Base-by-base conservation (phyloP, 2,797 vertebrate genomes). In the Eulemur rubriventer region DNA sequence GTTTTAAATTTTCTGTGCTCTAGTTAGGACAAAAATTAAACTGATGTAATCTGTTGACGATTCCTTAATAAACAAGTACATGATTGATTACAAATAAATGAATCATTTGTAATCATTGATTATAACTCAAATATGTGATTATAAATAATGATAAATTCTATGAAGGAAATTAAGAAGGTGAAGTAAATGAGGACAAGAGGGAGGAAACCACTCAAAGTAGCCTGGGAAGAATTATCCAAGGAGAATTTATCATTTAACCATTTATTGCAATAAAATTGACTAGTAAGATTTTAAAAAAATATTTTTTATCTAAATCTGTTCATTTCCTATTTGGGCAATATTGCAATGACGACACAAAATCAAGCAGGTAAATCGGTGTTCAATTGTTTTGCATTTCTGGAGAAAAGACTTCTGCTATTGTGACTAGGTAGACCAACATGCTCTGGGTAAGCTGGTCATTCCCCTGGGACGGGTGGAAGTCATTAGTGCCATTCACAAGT, bases 1-100 rank as follows among this genome's bases (percentile, higher is more conserved):
- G 38, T 90, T 81, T 87, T 92, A 69, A 84, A 30, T 91, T 24
- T 84, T 90, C 52, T 48, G 9, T 89, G 65, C 55, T 78, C 65
- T 80, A 75, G 59, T 96, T 92, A 97, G 91, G 55, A 94, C 33
- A 95, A 76, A 94, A 81, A 81, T 57, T 94, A 84, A 83, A 69
- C 33, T 17, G 38, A 75, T 46, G 76, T 41, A 94, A 72, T 63
- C 18, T 82, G 1, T 22, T 85, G 16, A 94, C 90, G 81, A 90
- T 26, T 67, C 43, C 86, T 67, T 90, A 91, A 80, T 81, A 41
- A 69, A 76, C 22, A 89, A 70, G 67, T 67, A 88, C n/a, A 43
- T 48, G 33, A 81, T 35, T 59, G 38, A 28, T 65, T 46, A 69
- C 0, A 82, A 76, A 48, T 20, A 78, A 52, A 26, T 35, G 22